Base-by-base conservation (phyloP, 2,113 vertebrate species). In the Tyto alba region DNA sequence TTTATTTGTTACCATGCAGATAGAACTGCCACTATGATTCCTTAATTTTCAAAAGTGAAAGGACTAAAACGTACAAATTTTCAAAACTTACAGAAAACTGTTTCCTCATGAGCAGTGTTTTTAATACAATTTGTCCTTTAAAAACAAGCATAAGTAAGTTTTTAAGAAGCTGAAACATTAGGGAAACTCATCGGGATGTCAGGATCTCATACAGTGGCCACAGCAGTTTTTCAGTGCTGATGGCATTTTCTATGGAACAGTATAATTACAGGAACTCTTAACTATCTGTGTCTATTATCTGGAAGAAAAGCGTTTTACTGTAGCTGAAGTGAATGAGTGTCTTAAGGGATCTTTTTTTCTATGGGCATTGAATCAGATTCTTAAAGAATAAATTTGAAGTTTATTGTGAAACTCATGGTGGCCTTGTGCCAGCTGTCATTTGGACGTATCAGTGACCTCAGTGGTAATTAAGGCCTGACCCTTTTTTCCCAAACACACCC, bases 391-490 rank as follows among this genome's bases (percentile, higher is more conserved):
- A 83, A 64, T 87, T 66, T 27, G 10, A 57, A 88, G 60, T 88
- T 83, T 83, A 67, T 85, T 95, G 78, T 90, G 63, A 79, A 90
- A 78, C 40, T 79, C 2, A 1, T 0, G 0, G 50, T 88, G 92
- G 78, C 81, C 50, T 83, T 48, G 41, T 93, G 88, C 93, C 95
- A 93, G 57, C 82, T 82, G 72, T 63, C 5, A 0, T 88, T 93
- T 88, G 92, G 76, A 67, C 38, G 85, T 94, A 68, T 41, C 40
- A 14, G 45, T 91, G 93, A 93, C 81, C 85, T 90, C 81, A 69
- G 40, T 66, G 55, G 74, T 93, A 83, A 93, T 96, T 94, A 91
- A 95, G 29, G 50, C 45, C 75, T 83, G 87, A 80, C 48, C 32
- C 12, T 47, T 85, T 92, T 82, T 81, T 11, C 34, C 60, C 52